Evolutionary conservation across 35 echinoderm and acorn worm genomes (phyloP), one percentile per base, ranked within the genome.

Genomic region (Ptychodera flava): DNA sequence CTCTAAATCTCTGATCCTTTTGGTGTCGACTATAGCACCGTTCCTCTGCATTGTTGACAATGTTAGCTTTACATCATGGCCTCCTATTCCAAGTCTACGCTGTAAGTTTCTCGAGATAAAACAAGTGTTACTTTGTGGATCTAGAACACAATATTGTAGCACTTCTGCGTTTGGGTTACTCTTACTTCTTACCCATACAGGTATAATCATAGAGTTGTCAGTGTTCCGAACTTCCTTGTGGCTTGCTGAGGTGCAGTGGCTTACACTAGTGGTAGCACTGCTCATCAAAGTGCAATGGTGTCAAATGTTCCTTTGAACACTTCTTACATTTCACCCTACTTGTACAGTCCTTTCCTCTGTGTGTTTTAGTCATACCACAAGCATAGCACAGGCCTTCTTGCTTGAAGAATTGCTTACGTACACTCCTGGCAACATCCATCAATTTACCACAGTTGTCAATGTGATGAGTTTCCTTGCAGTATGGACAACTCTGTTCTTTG

Each of bases 181-280:
- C 33, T 31, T 34, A 1, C 31, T 34, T 15, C 14, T 32, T 1
- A 81, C 35, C 80, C 80, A 81, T 34, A 81, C 80, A 16, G 80
- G 80, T 1, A 81, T 34, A 1, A 81, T 81, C 80, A 81, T 81
- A 31, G 80, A 81, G 31, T 81, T 81, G 80, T 81, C 80, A 81
- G 14, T 81, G 28, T 28, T 30, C 32, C 32, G 78, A 1, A 1
- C 28, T 10, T 6, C 32, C 1, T 1, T 1, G 6, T 31, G 28
- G 28, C 78, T 30, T 6, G 32, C 78, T 1, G 32, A 28, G 28
- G 78, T 79, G 28, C 78, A 79, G 29, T 79, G 29, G 32, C 28
- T 28, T 10, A 30, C 78, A 1, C 1, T 28, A 79, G 78, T 79
- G 32, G 1, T 1, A 28, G 29, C n/a, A n/a, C 6, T 1, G 6